Base-by-base conservation (phyloP, 2,888 invertebrate species). In the Apamea sordens region DNA sequence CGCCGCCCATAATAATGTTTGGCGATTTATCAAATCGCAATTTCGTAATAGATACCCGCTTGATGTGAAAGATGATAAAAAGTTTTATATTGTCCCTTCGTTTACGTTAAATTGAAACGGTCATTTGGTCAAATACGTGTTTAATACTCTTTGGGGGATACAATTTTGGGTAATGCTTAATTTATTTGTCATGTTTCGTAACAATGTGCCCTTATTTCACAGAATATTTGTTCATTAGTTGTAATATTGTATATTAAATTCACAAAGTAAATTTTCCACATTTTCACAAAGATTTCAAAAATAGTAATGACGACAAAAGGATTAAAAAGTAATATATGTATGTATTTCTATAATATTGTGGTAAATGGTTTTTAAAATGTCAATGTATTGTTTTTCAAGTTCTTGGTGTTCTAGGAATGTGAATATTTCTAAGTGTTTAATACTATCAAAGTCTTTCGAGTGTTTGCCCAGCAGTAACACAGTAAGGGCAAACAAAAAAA, bases 1-100 rank as follows among this genome's bases (percentile, higher is more conserved):
- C 93, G 93, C 94, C 96, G 95, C 95, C 95, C 93, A 93, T 94
- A 95, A 96, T 96, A 96, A 96, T 96, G 96, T 95, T 94, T 93
- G 95, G 94, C 94, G 95, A 96, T 97, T 96, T 96, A 95, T 97
- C 96, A 97, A 96, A 96, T 95, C 93, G 95, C 97, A 96, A 96
- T 96, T 96, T 94, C 95, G 96, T 96, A 96, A 97, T 96, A 97
- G 96, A 97, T 96, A 96, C 95, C 94, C 93, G 94, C 94, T 94
- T 94, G 95, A 95, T 95, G 94, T 91, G 94, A 93, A 93, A 92
- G 92, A 91, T 93, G 94, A 95, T 95, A 94, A 92, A 93, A 93
- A 91, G 72, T 91, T 93, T 95, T 94, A 93, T 93, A 94, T 93
- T 92, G 93, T 92, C 86, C 83, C 83, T 87, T 86, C 84, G 73